Evolutionary conservation across 2,888 invertebrate species (phyloP), one percentile per base, ranked within the genome.

Genomic region (Lumbricus terrestris): DNA sequence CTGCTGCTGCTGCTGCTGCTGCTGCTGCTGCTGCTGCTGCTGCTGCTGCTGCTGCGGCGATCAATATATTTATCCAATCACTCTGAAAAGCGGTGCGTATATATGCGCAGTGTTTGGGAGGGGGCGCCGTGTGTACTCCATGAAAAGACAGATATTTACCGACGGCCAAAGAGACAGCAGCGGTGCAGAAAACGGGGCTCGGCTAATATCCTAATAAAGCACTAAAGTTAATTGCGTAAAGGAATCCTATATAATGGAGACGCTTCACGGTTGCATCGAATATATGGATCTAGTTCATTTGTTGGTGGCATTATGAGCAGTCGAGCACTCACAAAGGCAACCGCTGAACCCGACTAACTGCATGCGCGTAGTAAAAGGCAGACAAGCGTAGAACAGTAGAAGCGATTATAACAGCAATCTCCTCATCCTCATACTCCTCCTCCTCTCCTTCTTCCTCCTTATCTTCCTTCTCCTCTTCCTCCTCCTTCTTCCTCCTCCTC

Each of bases 61-160:
- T 85, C 85, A 37, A 85, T 85, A 85, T 37, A 85, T 85, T 85
- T 85, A 85, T 85, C 85, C 85, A 85, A 85, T 85, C 85, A 85
- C 35, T 85, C 85, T 85, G 85, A 85, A 37, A 85, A 37, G 69
- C 69, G 69, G 8, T 69, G 69, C 69, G 69, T 69, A 69, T 69
- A 69, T 69, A 69, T 69, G 69, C 69, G n/a, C 69, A 69, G 69
- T 69, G 69, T n/a, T 69, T n/a, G 23, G 3, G 23, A 8, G 69
- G n/a, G 69, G 69, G n/a, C 69, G 69, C n/a, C n/a, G 29, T 69
- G n/a, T 69, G 69, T n/a, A n/a, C 13, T 69, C 69, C 29, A 69
- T 69, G 69, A 69, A 69, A 2, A 69, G 69, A 69, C 69, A 69
- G 29, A 69, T 69, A 69, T 69, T 69, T 69, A 69, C 69, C 69